Conservation (phyloP, 2,888 invertebrate species). For the Lithophane leautieri region DNA sequence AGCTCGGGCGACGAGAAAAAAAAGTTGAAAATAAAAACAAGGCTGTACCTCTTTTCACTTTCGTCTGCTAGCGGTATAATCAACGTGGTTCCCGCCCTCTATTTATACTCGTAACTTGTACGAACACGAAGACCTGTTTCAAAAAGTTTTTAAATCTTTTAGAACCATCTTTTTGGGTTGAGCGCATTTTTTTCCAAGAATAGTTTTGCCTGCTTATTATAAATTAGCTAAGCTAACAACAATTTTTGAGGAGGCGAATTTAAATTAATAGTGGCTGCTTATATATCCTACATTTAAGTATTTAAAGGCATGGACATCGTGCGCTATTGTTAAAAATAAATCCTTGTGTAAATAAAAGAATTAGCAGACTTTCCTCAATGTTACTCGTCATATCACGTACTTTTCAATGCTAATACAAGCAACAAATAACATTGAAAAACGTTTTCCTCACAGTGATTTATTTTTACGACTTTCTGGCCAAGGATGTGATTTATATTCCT, state of each 20-base stretch:
- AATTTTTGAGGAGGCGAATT: background rate
- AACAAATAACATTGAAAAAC: conserved; percentile 54
- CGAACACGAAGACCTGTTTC: conserved; percentile 18
- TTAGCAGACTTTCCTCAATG: conserved; percentile 55
- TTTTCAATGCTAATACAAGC: conserved; percentile 56
- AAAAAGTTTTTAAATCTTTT: conserved; percentile 6
- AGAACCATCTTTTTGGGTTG: background rate
- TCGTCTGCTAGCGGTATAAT: conserved; percentile 67
- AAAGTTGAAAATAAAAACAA: conserved; percentile 59
- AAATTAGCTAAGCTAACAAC: background rate
- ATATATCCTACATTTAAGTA: background rate
- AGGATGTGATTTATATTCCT: conserved; percentile 43
- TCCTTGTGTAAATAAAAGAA: conserved; percentile 47
- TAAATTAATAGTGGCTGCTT: background rate
- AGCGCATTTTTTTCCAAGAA: background rate
- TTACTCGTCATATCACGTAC: conserved; percentile 59
- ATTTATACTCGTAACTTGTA: conserved; percentile 35
- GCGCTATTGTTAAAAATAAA: conserved; percentile 29
- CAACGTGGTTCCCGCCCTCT: conserved; percentile 41
- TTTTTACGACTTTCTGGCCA: conserved; percentile 37
- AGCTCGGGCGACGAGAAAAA: conserved; percentile 56
- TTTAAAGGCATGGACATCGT: background rate
- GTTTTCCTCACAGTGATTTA: conserved; percentile 58
- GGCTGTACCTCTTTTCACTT: conserved; percentile 72
- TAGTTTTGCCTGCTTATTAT: too few species aligned